Percentiles rank a stretch among this genome's conserved stretches.
Conservation (phyloP, 2,888 invertebrate genomes). For the Alentia gelatinosa region DNA sequence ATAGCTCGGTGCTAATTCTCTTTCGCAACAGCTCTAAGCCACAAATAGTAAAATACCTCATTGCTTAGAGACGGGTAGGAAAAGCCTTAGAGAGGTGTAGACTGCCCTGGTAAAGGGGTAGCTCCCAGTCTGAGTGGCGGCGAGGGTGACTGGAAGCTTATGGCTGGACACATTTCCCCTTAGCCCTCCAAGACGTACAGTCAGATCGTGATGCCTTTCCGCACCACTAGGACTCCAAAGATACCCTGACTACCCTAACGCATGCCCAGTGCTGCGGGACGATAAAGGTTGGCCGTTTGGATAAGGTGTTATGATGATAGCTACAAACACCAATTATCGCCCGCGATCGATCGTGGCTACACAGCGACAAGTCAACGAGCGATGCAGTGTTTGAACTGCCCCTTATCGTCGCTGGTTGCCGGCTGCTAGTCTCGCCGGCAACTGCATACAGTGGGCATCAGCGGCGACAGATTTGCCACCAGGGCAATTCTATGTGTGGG, state of each 20-base stretch:
- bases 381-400: neutral
- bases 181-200: neutral
- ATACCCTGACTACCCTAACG: neutral
- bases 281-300: neutral
- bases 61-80: no score
- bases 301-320: conserved; percentile 20
- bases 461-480: no score
- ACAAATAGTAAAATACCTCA: no score
- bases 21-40: no score
- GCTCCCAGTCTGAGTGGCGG: no score
- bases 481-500: no score
- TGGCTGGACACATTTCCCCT: no score
- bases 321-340: conserved; percentile 12
- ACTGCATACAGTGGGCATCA: no score
- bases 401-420: neutral
- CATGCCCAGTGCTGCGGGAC: neutral
- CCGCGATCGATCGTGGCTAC: neutral
- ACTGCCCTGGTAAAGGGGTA: no score
- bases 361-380: neutral
- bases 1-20: no score
- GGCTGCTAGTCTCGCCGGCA: neutral
- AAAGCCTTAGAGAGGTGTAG: no score
- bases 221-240: neutral
- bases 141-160: no score
- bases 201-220: neutral